Conservation (phyloP, 2,113 vertebrate genomes). For the Clinocottus analis region DNA sequence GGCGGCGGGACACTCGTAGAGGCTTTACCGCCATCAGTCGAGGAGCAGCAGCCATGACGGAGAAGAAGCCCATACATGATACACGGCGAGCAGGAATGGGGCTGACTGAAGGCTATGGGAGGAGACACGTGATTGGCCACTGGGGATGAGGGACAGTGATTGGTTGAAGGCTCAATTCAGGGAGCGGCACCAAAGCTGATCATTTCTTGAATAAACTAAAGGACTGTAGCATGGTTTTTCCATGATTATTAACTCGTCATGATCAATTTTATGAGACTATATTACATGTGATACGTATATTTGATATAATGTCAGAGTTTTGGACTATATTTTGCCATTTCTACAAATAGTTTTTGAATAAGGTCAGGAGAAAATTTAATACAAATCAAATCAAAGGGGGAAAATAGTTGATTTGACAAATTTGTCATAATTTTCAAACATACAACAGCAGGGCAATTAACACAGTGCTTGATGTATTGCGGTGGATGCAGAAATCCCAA, state of each 20-base stretch:
- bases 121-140: not conserved
- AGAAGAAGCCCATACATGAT: not conserved
- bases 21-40: not conserved
- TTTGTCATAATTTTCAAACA: not conserved
- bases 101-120: not conserved
- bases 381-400: not conserved
- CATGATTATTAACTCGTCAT: not conserved
- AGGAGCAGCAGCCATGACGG: not conserved
- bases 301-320: not conserved
- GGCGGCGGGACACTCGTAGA: not conserved
- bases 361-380: not conserved
- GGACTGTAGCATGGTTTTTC: not conserved
- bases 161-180: not conserved
- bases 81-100: not conserved
- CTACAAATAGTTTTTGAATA: not conserved
- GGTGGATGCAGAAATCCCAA: not conserved
- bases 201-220: not conserved
- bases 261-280: not conserved
- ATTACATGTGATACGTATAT: not conserved
- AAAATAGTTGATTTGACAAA: not conserved
- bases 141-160: not conserved
- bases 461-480: not conserved
- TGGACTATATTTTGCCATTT: not conserved
- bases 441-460: not conserved
- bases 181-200: not conserved